phyloP scores from a whole-genome alignment of 2,113 vertebrate species.

The Cercocebus atys region DNA sequence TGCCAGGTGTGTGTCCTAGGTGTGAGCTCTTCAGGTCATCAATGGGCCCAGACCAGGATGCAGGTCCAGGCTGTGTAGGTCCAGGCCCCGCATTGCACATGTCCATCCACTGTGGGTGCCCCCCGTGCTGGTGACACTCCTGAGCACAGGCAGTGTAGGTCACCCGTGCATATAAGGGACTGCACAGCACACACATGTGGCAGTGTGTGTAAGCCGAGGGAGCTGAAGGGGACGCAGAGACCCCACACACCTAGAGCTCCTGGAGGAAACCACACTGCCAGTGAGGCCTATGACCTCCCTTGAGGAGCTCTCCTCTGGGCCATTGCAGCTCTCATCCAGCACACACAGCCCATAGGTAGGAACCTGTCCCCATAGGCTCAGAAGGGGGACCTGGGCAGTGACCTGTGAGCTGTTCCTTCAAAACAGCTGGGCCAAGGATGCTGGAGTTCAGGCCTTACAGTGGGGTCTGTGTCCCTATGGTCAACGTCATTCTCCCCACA shows the following conservation, averaged over 20 bases:
- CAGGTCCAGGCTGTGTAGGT: not conserved
- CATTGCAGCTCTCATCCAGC: not conserved
- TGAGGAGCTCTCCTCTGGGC: not conserved
- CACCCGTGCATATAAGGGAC: accelerated
- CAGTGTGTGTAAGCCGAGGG: too few relatives aligned
- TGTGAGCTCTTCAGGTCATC: not conserved
- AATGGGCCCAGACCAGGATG: not conserved
- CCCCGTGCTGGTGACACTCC: not conserved
- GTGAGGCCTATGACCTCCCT: not conserved
- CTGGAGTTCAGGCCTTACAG: not conserved
- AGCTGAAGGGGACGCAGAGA: not conserved
- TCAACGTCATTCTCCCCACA: not conserved
- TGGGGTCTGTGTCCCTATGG: not conserved
- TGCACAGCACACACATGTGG: not conserved
- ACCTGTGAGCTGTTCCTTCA: not conserved
- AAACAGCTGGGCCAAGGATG: too few relatives aligned
- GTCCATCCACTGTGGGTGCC: not conserved
- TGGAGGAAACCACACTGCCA: not conserved
- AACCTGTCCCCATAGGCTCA: not conserved
- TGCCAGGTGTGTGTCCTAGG: not conserved
- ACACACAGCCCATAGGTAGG: not conserved
- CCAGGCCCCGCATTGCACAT: not conserved
- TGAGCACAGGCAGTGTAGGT: not conserved
- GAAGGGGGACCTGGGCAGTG: accelerated
- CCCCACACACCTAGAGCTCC: not conserved